Evolutionary conservation across 2,113 vertebrate species (phyloP).

Genomic region (Arizona elegans): DNA sequence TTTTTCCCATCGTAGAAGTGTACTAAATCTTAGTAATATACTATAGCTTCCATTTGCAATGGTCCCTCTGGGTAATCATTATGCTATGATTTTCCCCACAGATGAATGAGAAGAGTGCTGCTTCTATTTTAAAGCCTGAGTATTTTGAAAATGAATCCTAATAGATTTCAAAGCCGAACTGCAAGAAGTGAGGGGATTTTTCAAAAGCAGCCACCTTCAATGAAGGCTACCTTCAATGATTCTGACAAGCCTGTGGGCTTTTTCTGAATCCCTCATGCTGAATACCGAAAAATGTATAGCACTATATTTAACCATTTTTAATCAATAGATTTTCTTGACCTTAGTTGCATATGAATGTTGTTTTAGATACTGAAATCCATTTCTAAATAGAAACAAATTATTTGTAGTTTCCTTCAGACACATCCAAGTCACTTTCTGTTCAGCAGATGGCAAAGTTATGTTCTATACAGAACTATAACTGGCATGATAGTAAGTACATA

Average conservation of each 20-base stretch:
- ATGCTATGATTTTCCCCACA: slow-evolving; percentile 42
- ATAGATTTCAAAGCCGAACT: slow-evolving; percentile 40
- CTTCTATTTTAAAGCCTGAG: slow-evolving; percentile 51
- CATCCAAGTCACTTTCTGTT: slow-evolving; percentile 32
- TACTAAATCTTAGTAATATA: slow-evolving; percentile 42
- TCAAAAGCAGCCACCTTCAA: slow-evolving; percentile 15
- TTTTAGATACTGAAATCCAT: slow-evolving; percentile 7
- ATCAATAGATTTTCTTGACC: not conserved
- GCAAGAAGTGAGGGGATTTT: slow-evolving; percentile 51
- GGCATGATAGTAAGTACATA: slow-evolving; percentile 34
- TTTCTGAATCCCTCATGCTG: not conserved
- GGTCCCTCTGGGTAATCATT: slow-evolving; percentile 49
- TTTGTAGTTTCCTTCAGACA: slow-evolving; percentile 39
- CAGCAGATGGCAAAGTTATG: slow-evolving; percentile 35
- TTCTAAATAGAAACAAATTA: slow-evolving; percentile 37
- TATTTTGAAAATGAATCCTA: slow-evolving; percentile 53
- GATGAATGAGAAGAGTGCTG: slow-evolving; percentile 46
- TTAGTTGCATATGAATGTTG: not conserved
- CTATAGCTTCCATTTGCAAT: slow-evolving; percentile 38
- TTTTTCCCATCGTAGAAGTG: slow-evolving; percentile 25
- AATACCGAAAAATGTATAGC: not conserved
- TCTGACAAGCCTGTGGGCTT: not conserved
- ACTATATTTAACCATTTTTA: slow-evolving; percentile 31
- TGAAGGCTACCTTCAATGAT: not conserved
- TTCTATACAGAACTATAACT: slow-evolving; percentile 15